Percentiles rank a stretch among this genome's conserved stretches.
Conservation (phyloP, 1,140 invertebrate species). For the Diorhabda carinulata region DNA sequence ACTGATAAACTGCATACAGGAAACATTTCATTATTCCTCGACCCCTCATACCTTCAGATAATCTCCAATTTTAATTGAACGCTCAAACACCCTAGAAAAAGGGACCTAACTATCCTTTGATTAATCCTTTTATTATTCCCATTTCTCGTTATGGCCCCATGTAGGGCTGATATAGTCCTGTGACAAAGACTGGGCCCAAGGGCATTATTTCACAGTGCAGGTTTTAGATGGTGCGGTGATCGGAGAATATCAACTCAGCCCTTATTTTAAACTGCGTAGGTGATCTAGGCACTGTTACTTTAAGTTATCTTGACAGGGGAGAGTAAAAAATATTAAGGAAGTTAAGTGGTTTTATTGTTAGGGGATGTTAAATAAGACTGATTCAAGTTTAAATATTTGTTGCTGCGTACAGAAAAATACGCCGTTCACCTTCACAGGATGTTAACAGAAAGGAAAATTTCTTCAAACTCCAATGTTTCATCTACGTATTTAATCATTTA, state of each 20-base stretch:
- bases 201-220: constrained; percentile 28
- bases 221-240: constrained; percentile 2
- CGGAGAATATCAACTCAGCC: constrained; percentile 14
- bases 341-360: neutral
- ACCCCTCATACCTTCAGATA: constrained; percentile 12
- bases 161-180: constrained; percentile 19
- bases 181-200: constrained; percentile 22
- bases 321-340: neutral
- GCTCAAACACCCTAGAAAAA: constrained; percentile 18
- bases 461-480: too few species aligned
- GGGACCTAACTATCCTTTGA: constrained; percentile 24
- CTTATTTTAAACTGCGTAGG: constrained; percentile 8
- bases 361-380: neutral
- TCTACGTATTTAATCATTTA: too few species aligned
- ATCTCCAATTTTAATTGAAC: constrained; percentile 22
- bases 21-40: neutral
- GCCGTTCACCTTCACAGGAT: too few species aligned
- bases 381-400: too few species aligned
- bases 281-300: neutral
- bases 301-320: neutral
- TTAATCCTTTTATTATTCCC: constrained; percentile 32
- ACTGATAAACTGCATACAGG: neutral
- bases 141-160: constrained; percentile 26
- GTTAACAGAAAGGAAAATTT: too few species aligned
- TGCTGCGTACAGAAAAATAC: too few species aligned